Evolutionary conservation across 2,113 vertebrate species (phyloP), one percentile per base, ranked within the genome.

Genomic region (Paramisgurnus dabryanus): DNA sequence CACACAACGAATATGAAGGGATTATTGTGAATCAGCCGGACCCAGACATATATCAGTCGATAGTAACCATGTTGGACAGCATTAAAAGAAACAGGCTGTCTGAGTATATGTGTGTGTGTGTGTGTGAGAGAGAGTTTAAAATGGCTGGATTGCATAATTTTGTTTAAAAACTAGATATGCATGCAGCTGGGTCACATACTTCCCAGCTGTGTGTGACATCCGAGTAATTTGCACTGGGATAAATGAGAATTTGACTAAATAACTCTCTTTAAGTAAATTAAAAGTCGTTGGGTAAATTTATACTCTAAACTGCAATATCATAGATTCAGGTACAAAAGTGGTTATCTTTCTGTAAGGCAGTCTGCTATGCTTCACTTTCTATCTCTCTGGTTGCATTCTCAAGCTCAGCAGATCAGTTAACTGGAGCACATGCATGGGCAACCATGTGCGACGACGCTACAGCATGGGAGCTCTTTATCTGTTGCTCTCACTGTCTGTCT

Each of bases 371-470:
- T 22, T 22, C 22, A 22, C 27, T 34, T 2, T 67, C 47, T 53
- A 49, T 67, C 39, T 78, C 9, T 47, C 77, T 79, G 76, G 68
- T 69, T 22, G 66, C 68, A 90, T 82, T 84, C 80, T 71, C 83
- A 86, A 82, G 84, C 80, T 84, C 83, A 81, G 86, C 84, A 67
- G 85, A 83, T 81, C 86, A 85, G 87, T 88, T 89, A 90, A 89
- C 88, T 90, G 81, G 89, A 87, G 86, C 85, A 72, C 85, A 88
- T 43, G 89, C 89, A 86, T 92, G 84, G 83, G 82, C 83, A 88
- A 75, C 82, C 88, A 89, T 85, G 86, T 89, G 90, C 88, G 86
- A 88, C 87, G 85, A 76, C 22, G 77, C 80, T 73, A 68, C 47
- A 74, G 84, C 83, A 83, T 34, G 60, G 84, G 83, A 89, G 87